Conservation (phyloP, 2,797 vertebrate genomes). For the Potorous gilbertii region DNA sequence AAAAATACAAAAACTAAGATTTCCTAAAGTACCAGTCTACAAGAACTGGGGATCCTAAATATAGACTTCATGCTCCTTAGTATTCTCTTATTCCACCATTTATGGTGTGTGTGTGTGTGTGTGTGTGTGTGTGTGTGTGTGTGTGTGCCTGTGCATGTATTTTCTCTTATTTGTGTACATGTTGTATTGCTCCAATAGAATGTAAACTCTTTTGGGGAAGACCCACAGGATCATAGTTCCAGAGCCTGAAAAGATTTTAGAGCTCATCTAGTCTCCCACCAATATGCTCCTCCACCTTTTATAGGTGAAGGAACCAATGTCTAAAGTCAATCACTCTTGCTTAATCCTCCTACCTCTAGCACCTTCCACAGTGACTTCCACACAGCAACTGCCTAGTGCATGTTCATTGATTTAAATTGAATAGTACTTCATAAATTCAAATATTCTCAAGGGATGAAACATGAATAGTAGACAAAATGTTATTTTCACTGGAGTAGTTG, state of each 20-base stretch:
- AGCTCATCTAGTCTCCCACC: not conserved
- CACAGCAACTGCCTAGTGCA: not conserved
- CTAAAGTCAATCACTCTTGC: not conserved
- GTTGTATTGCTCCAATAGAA: not conserved
- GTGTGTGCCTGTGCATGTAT: too few species aligned
- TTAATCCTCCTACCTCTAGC: not conserved
- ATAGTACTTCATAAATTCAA: slow-evolving; percentile 26
- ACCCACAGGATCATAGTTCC: not conserved
- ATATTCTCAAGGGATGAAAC: slow-evolving; percentile 49
- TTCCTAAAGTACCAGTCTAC: slow-evolving; percentile 51
- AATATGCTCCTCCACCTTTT: not conserved
- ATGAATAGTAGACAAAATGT: slow-evolving; percentile 33
- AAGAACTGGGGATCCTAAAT: slow-evolving; percentile 54
- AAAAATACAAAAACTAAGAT: slow-evolving; percentile 35
- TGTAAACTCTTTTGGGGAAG: not conserved
- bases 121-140: not conserved
- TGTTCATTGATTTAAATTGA: not conserved
- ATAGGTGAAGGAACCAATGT: not conserved
- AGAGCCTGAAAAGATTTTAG: not conserved
- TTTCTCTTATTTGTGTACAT: not conserved
- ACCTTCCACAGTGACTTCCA: not conserved
- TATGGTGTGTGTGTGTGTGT: not conserved
- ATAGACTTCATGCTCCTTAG: slow-evolving; percentile 35
- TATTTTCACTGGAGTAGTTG: slow-evolving; percentile 52
- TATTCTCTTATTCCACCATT: not conserved